phyloP scores from a whole-genome alignment of 2,113 vertebrate genomes.

The Stigmatopora argus region DNA sequence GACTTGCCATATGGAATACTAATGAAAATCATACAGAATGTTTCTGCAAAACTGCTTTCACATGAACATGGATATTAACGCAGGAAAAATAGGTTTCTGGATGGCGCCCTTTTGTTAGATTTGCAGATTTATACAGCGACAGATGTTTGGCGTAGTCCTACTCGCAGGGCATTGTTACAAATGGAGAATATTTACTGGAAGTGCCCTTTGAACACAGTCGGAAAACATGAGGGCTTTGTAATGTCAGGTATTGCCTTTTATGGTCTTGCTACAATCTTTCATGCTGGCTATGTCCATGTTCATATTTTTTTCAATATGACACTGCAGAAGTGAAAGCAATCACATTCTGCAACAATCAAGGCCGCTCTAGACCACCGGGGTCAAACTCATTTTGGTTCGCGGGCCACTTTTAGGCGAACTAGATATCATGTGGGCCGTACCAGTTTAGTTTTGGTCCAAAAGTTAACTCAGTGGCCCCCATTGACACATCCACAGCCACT shows the following conservation, averaged over 20 bases:
- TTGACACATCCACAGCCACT: no score
- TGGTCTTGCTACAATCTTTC: not conserved
- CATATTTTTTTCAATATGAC: not conserved
- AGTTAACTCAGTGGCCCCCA: no score
- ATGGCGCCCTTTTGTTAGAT: not conserved
- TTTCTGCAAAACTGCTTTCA: not conserved
- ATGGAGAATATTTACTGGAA: constrained; percentile 5
- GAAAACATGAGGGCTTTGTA: constrained; percentile 1
- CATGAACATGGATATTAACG: constrained; percentile 5
- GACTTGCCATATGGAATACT: not conserved
- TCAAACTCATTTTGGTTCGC: no score
- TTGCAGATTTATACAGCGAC: not conserved
- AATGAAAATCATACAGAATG: not conserved
- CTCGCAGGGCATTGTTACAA: not conserved
- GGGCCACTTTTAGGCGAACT: no score
- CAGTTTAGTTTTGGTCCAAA: no score
- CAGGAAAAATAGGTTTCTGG: not conserved
- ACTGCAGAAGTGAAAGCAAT: not conserved
- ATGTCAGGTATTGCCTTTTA: not conserved
- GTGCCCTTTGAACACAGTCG: constrained; percentile 1
- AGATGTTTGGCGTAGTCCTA: not conserved
- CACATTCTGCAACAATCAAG: not conserved
- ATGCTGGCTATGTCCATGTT: not conserved
- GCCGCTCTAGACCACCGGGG: no score
- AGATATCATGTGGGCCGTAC: no score